Percentiles rank a stretch among this genome's conserved stretches.
Conservation (phyloP, 2,797 vertebrate genomes). For the Selene dorsalis region DNA sequence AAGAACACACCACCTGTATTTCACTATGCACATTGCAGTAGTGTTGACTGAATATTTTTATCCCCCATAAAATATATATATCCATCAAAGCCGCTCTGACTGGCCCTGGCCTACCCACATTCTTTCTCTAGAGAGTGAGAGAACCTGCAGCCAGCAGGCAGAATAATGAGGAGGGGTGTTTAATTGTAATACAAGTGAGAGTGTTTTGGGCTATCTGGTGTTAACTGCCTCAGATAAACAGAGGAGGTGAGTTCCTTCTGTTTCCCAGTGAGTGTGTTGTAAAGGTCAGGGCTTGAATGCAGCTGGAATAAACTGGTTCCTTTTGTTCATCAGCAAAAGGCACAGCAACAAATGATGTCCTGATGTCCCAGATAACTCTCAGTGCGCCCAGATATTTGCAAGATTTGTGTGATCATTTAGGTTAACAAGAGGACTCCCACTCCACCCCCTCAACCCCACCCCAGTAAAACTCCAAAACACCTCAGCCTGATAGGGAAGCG, state of each 20-base stretch:
- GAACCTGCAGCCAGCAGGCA: constrained; percentile 28
- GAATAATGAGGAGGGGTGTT: constrained; percentile 47
- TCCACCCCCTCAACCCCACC: neutral
- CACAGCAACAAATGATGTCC: neutral
- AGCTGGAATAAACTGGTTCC: constrained; percentile 35
- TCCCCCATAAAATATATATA: constrained; percentile 15
- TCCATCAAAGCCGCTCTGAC: constrained; percentile 33
- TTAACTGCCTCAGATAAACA: constrained; percentile 59
- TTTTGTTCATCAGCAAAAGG: constrained; percentile 19
- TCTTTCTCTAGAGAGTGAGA: constrained; percentile 27
- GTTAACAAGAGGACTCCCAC: constrained; percentile 20
- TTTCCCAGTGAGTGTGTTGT: constrained; percentile 47
- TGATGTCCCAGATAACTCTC: constrained; percentile 27
- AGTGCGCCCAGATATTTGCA: constrained; percentile 28
- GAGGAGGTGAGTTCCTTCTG: constrained; percentile 44
- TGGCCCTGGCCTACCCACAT: constrained; percentile 26
- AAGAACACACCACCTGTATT: neutral
- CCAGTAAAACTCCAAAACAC: constrained; percentile 28
- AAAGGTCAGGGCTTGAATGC: constrained; percentile 64
- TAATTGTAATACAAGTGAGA: constrained; percentile 61
- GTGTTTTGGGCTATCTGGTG: constrained; percentile 54
- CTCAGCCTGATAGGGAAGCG: constrained; percentile 14
- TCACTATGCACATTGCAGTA: constrained; percentile 17
- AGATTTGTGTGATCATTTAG: constrained; percentile 47
- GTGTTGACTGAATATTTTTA: constrained; percentile 25